Evolutionary conservation across 2,888 invertebrate genomes (phyloP).

Genomic region (Phasia obesa): DNA sequence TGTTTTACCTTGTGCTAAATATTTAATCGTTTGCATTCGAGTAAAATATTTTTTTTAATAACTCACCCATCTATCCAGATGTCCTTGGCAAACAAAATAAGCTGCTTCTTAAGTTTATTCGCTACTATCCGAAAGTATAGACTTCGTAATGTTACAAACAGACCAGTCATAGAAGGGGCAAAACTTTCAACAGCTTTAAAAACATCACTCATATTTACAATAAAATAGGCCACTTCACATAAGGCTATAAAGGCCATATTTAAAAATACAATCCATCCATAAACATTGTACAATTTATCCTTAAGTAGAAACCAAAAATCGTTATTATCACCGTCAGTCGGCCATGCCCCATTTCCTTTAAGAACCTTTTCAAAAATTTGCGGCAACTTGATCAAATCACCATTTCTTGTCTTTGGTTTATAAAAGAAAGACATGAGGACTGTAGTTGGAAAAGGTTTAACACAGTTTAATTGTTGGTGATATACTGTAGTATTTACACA

Average conservation of each 20-base stretch:
- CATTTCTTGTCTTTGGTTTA: conserved; percentile 27
- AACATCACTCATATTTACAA: conserved; percentile 37
- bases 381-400: conserved; percentile 21
- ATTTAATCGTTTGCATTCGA: background rate
- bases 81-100: conserved; percentile 32
- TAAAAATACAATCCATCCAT: conserved; percentile 14
- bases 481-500: background rate
- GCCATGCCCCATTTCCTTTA: conserved; percentile 50
- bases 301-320: conserved; percentile 18
- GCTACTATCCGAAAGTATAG: conserved; percentile 17
- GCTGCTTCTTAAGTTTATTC: background rate
- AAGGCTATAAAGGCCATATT: conserved; percentile 8
- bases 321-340: conserved; percentile 14
- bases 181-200: conserved; percentile 47
- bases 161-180: conserved; percentile 34
- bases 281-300: conserved; percentile 4
- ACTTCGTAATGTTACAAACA: conserved; percentile 15
- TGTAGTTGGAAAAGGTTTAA: background rate
- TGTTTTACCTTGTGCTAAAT: too few relatives aligned
- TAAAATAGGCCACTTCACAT: conserved; percentile 29
- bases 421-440: conserved; percentile 43
- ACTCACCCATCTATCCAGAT: conserved; percentile 55
- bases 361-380: conserved; percentile 30
- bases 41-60: too few relatives aligned
- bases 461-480: background rate